Evolutionary conservation across 2,113 vertebrate species (phyloP), one percentile per base, ranked within the genome.

Genomic region (Microtus richardsoni): DNA sequence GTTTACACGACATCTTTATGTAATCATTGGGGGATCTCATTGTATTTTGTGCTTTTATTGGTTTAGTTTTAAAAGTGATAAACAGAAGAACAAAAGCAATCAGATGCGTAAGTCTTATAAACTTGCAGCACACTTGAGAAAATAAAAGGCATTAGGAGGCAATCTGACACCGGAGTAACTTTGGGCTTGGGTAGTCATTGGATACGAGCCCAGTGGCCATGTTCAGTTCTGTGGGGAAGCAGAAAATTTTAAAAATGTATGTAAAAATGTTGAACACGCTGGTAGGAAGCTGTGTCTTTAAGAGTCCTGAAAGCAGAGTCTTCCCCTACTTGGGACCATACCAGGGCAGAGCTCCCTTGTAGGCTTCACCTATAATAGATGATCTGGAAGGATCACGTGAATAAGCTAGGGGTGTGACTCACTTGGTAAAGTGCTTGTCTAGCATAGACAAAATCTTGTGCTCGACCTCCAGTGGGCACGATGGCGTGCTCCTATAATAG

Each of bases 1-100:
- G 52, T 89, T 93, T 94, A 39, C 71, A 39, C 26, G 85, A 91
- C 87, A 13, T 86, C 58, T 95, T 91, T 91, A 12, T 92, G 16
- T 62, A 39, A 78, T 94, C 93, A 71, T 83, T 95, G 87, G 95
- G 93, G 41, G 88, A 83, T 91, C 92, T 95, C 85, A 92, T 73
- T 96, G 8, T 91, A 47, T 89, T 88, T 89, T 92, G 89, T 92
- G 28, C 58, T 68, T 47, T 96, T 80, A 68, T 60, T 94, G 85
- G n/a, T 84, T 96, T 91, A 94, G 47, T 58, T 68, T 86, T 93
- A 93, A 82, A 52, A 75, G 28, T 47, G n/a, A 14, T 75, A 62
- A 83, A 41, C 16, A 49, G 88, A 84, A 92, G 84, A 94, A 94
- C 74, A 93, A 92, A 94, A 93, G 66, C 71, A 91, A 85, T 84